Conservation (phyloP, 1,140 invertebrate species). For the Brachionus rubens region DNA sequence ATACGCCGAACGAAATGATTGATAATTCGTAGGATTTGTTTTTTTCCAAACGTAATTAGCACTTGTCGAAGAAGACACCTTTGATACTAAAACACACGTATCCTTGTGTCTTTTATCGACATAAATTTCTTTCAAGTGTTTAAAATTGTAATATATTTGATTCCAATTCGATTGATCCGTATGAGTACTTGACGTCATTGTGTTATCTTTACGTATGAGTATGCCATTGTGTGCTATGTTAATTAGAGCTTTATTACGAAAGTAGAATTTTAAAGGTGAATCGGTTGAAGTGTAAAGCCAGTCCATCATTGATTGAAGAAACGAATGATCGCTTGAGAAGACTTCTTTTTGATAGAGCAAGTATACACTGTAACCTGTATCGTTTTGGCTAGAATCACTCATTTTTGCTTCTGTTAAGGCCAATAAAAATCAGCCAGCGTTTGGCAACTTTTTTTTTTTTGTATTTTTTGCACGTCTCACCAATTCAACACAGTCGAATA, state of each 20-base stretch:
- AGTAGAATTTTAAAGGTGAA: slow-evolving; percentile 10
- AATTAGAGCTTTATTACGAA: slow-evolving; percentile 21
- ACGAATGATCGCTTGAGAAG: slow-evolving; percentile 20
- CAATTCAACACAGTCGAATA: too few species aligned
- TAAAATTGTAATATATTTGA: slow-evolving; percentile 28
- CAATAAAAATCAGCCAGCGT: neutral
- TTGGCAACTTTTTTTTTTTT: neutral
- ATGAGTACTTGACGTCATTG: neutral
- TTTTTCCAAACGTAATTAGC: slow-evolving; percentile 41
- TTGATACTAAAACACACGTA: slow-evolving; percentile 43
- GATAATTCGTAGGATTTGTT: slow-evolving; percentile 28
- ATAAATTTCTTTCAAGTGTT: slow-evolving; percentile 41
- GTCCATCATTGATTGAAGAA: slow-evolving; percentile 38
- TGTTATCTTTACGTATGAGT: slow-evolving; percentile 1
- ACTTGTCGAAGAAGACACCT: neutral
- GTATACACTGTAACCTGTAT: slow-evolving; percentile 9
- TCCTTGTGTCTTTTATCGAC: slow-evolving; percentile 41
- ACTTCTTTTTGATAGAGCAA: slow-evolving; percentile 46
- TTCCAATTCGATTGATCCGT: neutral
- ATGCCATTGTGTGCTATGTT: slow-evolving; percentile 31
- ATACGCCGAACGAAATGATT: slow-evolving; percentile 15
- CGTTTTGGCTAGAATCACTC: neutral
- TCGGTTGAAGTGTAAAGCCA: slow-evolving; percentile 36
- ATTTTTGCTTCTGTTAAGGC: neutral
- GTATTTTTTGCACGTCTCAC: slow-evolving; percentile 8